Evolutionary conservation across 2,888 invertebrate genomes (phyloP).

Genomic region (Amphipoea lucens): DNA sequence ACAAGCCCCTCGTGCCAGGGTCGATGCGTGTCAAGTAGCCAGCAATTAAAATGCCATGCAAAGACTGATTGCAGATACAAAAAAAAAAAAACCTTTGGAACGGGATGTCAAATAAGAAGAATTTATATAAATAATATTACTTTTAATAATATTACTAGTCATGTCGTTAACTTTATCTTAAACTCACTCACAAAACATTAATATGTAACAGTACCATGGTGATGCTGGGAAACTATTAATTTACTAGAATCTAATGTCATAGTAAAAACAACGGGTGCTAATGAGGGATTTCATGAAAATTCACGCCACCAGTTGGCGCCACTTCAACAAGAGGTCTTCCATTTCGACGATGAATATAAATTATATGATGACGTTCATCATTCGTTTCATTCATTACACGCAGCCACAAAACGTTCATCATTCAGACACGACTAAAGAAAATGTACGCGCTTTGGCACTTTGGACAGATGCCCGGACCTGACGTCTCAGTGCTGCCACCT

Average conservation of each 20-base stretch:
- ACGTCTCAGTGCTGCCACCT: background rate
- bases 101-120: constrained; percentile 25
- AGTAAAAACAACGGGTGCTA: background rate
- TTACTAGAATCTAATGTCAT: constrained; percentile 19
- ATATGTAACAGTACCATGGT: constrained; percentile 16
- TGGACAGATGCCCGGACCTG: background rate
- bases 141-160: constrained; percentile 32
- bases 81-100: background rate
- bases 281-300: background rate
- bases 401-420: background rate
- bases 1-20: no score
- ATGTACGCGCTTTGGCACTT: background rate
- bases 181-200: constrained; percentile 37
- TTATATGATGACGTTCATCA: background rate
- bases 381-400: background rate
- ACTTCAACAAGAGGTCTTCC: background rate
- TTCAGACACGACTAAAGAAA: background rate
- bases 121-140: constrained; percentile 37
- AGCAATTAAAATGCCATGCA: background rate
- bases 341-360: background rate
- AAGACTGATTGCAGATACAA: background rate
- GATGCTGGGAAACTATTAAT: constrained; percentile 27
- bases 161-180: constrained; percentile 31
- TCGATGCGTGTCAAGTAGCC: background rate
- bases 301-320: background rate